Percentiles rank a stretch among this genome's conserved stretches.
Conservation (phyloP, 2,113 vertebrate species). For the Apteryx owenii region DNA sequence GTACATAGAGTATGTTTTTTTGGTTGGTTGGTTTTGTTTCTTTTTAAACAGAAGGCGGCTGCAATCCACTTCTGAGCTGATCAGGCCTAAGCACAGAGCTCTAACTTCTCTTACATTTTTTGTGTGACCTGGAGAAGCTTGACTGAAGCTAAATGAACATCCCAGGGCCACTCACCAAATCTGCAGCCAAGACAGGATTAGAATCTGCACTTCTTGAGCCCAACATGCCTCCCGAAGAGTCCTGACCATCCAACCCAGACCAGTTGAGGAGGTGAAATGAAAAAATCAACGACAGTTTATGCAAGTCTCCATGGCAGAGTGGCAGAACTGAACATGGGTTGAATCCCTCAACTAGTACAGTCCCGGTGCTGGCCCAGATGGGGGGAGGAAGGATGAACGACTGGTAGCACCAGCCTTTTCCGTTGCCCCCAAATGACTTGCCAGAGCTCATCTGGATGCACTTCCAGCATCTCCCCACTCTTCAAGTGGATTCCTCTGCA, state of each 20-base stretch:
- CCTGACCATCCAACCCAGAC: not conserved
- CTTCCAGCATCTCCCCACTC: not conserved
- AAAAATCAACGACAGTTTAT: fast-evolving
- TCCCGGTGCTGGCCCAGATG: not conserved
- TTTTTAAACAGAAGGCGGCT: not conserved
- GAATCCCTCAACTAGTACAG: not conserved
- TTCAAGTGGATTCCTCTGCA: not conserved
- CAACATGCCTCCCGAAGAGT: not conserved
- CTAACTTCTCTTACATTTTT: not conserved
- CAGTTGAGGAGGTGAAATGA: fast-evolving
- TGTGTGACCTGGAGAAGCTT: not conserved
- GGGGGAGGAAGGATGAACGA: not conserved
- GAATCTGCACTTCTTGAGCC: not conserved
- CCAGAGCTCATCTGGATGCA: not conserved
- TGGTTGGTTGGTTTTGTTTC: not conserved
- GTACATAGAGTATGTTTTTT: not conserved
- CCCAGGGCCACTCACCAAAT: not conserved
- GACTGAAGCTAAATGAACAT: not conserved
- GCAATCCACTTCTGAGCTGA: not conserved
- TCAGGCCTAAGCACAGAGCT: not conserved
- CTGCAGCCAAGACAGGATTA: not conserved
- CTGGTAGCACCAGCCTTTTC: not conserved
- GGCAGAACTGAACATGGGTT: not conserved
- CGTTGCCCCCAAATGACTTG: not conserved
- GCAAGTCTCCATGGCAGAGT: not conserved